Evolutionary conservation across 1,140 invertebrate genomes (phyloP), one percentile per base, ranked within the genome.

Genomic region (Galleria mellonella): DNA sequence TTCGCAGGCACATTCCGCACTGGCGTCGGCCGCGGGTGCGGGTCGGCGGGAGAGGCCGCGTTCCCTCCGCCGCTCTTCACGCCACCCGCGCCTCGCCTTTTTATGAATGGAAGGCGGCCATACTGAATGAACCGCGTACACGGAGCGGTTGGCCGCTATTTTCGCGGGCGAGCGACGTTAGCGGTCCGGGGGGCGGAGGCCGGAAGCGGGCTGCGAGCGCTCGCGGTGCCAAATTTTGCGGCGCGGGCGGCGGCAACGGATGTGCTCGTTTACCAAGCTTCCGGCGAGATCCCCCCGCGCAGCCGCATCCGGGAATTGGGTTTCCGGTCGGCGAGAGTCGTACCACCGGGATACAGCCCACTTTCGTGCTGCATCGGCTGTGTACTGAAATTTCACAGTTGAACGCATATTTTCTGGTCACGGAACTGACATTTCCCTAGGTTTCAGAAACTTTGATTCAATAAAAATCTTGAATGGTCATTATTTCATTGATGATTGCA

Each of bases 41-140:
- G 75, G 70, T 65, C 84, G 88, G 87, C 87, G 87, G 79, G 75
- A 85, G 83, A 70, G 64, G 77, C 70, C 59, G 61, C 78, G 48
- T 67, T 67, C 77, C 39, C 75, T 51, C 66, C 66, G 62, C 68
- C 73, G 59, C 70, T 43, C 65, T 41, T 50, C 71, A 62, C 61
- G 43, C 74, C 64, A 63, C 66, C 77, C 72, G 68, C 75, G 73
- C 87, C 77, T 77, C 72, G 87, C 87, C 89, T 91, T 92, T 91
- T 92, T 91, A 92, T 92, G 90, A 92, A 92, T 92, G 90, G 89
- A 88, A 89, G 88, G 89, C 90, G 89, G 90, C 90, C 90, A 92
- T 92, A 89, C 90, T 91, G 90, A 90, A 88, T 88, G 88, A 88
- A 88, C 78, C 81, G 84, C 86, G 86, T 87, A 88, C 78, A 79